These are phyloP conservation scores for Drosophila willistoni DNA, from an alignment of 1,140 invertebrate species.

Conservation along the genomic window DNA sequence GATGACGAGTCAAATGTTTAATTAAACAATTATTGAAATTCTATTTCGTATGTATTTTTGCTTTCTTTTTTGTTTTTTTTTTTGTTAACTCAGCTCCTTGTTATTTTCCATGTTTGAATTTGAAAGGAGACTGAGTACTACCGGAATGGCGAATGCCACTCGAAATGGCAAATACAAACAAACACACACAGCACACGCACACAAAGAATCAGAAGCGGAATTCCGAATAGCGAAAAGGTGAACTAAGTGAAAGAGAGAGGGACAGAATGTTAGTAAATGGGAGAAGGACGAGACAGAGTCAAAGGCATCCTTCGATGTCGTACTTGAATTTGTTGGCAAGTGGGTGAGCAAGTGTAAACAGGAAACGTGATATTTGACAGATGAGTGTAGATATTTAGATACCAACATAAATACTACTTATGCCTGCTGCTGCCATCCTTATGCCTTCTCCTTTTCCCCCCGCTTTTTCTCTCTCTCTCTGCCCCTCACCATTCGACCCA, in stretches of 20 bases:
- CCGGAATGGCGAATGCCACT: constrained; percentile 43
- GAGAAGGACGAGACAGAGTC: not conserved
- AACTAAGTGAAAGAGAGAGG: not conserved
- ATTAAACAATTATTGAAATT: constrained; percentile 21
- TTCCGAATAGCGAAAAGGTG: constrained; percentile 36
- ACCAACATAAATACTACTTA: constrained; percentile 78
- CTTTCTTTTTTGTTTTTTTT: not conserved
- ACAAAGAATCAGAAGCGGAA: constrained; percentile 17
- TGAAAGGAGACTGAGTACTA: constrained; percentile 22
- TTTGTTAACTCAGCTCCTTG: not conserved
- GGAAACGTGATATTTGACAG: constrained; percentile 79
- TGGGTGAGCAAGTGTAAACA: constrained; percentile 62
- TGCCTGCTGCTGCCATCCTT: constrained; percentile 35
- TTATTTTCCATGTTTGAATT: constrained; percentile 47
- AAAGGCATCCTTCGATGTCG: constrained; percentile 19
- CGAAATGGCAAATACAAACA: constrained; percentile 66
- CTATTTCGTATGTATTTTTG: constrained; percentile 4
- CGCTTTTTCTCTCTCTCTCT: not conserved
- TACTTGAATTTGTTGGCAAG: not conserved
- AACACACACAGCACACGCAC: constrained; percentile 24
- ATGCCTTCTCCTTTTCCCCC: constrained; percentile 6
- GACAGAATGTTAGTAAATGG: constrained; percentile 12
- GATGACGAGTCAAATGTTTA: not conserved
- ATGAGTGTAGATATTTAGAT: constrained; percentile 79
- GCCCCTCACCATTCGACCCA: not conserved